phyloP scores from a whole-genome alignment of 2,888 invertebrate genomes.

The Trachelus iudaicus region DNA sequence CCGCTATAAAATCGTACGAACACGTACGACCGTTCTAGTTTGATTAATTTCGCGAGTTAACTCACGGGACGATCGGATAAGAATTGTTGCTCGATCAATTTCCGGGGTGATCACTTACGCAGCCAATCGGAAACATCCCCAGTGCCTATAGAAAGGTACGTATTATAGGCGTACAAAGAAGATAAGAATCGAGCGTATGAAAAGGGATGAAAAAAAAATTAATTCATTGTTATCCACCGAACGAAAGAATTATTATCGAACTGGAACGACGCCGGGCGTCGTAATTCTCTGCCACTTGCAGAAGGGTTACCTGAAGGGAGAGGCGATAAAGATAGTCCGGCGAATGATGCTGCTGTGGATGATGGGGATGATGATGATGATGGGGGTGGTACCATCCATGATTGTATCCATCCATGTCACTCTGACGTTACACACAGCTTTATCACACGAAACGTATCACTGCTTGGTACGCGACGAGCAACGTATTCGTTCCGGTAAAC shows the following conservation, averaged over 20 bases:
- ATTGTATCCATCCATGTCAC: constrained; percentile 57
- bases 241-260: background rate
- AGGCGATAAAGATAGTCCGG: constrained; percentile 63
- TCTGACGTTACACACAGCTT: constrained; percentile 18
- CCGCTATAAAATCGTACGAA: constrained; percentile 39
- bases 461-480: background rate
- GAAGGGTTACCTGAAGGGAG: constrained; percentile 59
- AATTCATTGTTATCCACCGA: background rate
- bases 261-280: background rate
- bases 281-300: background rate
- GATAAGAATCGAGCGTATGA: background rate
- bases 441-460: constrained; percentile 18
- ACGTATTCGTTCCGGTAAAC: constrained; percentile 27
- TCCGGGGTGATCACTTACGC: constrained; percentile 21
- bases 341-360: constrained; percentile 52
- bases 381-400: constrained; percentile 51
- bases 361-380: constrained; percentile 41
- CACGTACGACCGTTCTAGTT: constrained; percentile 38
- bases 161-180: background rate
- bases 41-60: constrained; percentile 52
- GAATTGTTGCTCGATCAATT: constrained; percentile 35
- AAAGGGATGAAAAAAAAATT: background rate
- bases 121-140: background rate
- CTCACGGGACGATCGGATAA: constrained; percentile 42
- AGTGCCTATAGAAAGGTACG: background rate